Conservation (phyloP, 2,113 vertebrate species). For the Anhinga rufa region DNA sequence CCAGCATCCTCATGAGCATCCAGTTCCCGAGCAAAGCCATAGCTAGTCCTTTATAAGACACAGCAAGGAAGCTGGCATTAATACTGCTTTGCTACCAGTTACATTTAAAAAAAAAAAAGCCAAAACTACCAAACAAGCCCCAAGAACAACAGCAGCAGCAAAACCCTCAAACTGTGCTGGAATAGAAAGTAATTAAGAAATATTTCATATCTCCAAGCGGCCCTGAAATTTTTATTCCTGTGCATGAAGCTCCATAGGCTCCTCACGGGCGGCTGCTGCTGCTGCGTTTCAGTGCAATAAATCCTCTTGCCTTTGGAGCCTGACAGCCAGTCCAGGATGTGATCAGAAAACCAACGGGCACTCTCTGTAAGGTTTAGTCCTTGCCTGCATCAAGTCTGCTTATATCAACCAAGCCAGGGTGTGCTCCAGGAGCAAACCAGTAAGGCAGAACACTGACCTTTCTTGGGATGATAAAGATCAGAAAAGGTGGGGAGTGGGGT, state of each 20-base stretch:
- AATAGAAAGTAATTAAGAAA: constrained; percentile 61
- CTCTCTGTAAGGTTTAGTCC: constrained; percentile 24
- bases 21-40: not conserved
- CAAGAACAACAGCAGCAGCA: constrained; percentile 1
- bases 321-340: constrained; percentile 64
- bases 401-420: not conserved
- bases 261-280: constrained; percentile 42
- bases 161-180: constrained; percentile 40
- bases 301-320: constrained; percentile 68
- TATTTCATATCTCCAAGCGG: constrained; percentile 54
- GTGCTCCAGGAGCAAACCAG: not conserved
- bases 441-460: not conserved
- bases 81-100: not conserved
- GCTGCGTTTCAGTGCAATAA: constrained; percentile 60
- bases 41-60: not conserved
- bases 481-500: not conserved
- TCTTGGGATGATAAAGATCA: not conserved
- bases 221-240: constrained; percentile 61
- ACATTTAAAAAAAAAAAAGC: not conserved
- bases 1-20: not conserved
- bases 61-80: not conserved
- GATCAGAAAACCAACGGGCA: constrained; percentile 63
- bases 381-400: not conserved
- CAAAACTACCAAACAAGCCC: not conserved
- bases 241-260: constrained; percentile 34